A percentile compares a stretch with the other conserved stretches of the same genome.
phyloP scores from a whole-genome alignment of 1,140 invertebrate species.

The Habropoda laboriosa region DNA sequence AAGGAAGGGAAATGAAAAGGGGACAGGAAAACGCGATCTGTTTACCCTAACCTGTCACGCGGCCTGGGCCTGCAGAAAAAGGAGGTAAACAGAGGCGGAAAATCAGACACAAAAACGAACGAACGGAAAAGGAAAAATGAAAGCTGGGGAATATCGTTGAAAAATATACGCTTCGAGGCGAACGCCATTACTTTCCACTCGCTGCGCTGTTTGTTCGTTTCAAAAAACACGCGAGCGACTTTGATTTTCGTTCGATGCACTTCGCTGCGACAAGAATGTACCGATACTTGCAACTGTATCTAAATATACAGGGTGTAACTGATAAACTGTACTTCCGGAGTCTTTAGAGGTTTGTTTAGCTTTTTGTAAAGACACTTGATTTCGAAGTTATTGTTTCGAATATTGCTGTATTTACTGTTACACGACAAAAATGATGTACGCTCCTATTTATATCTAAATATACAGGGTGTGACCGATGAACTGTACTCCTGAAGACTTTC shows the following conservation, averaged over 20 bases:
- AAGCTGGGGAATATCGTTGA: not conserved
- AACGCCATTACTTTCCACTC: not conserved
- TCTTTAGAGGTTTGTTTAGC: too few species aligned
- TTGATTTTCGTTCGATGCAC: not conserved
- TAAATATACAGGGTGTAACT: too few species aligned
- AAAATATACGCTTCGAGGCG: constrained; percentile 3
- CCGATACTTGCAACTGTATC: not conserved
- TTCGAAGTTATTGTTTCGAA: too few species aligned
- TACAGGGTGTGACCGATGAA: too few species aligned
- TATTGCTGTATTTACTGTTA: too few species aligned
- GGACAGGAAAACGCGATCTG: not conserved
- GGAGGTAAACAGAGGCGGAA: not conserved
- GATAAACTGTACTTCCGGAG: not conserved
- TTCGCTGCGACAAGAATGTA: too few species aligned
- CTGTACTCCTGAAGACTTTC: too few species aligned
- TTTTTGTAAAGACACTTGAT: too few species aligned
- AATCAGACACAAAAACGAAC: not conserved
- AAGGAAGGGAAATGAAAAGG: not conserved
- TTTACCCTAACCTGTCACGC: not conserved
- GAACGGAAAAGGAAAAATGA: not conserved
- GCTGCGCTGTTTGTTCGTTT: not conserved
- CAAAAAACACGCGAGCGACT: constrained; percentile 11
- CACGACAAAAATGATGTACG: too few species aligned
- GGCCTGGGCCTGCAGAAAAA: too few species aligned
- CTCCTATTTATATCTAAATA: too few species aligned